These are phyloP conservation scores for Drosophila paranaensis DNA, from an alignment of 2,888 invertebrate genomes.

Conservation along the genomic window DNA sequence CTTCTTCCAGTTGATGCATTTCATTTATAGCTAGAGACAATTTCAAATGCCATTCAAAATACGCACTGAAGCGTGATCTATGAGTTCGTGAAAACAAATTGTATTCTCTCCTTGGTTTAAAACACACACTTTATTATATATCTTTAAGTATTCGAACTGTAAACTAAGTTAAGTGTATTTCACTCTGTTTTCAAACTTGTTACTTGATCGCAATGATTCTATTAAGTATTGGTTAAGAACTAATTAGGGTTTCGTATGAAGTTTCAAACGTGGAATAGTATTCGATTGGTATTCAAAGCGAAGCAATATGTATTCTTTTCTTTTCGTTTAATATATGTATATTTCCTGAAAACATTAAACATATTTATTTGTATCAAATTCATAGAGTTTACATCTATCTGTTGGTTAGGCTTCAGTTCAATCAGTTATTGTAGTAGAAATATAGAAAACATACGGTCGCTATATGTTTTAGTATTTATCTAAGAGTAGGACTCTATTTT, in stretches of 20 bases:
- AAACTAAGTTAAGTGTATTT: conserved; percentile 27
- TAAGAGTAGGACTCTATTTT: conserved; percentile 16
- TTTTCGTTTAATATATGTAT: conserved; percentile 14
- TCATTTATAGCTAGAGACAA: conserved; percentile 37
- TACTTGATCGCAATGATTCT: conserved; percentile 28
- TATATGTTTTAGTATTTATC: conserved; percentile 30
- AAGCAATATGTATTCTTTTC: conserved; percentile 41
- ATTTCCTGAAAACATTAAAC: conserved; percentile 14
- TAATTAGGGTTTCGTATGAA: conserved; percentile 29
- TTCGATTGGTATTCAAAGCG: conserved; percentile 47
- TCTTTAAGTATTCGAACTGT: conserved; percentile 38
- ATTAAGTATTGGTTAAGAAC: conserved; percentile 20
- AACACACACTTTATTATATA: conserved; percentile 23
- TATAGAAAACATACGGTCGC: neutral
- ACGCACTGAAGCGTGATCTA: conserved; percentile 13
- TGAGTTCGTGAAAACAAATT: conserved; percentile 1
- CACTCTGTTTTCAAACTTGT: conserved; percentile 20
- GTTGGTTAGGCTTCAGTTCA: neutral
- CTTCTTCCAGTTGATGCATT: conserved; percentile 53
- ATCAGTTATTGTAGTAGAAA: neutral
- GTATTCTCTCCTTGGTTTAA: conserved; percentile 15
- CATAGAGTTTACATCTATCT: conserved; percentile 6
- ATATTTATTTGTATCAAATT: conserved; percentile 49
- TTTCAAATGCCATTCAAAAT: conserved; percentile 61
- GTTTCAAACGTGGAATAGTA: conserved; percentile 28